These are phyloP conservation scores for Theretra japonica DNA, from an alignment of 2,888 invertebrate species.

Conservation along the genomic window DNA sequence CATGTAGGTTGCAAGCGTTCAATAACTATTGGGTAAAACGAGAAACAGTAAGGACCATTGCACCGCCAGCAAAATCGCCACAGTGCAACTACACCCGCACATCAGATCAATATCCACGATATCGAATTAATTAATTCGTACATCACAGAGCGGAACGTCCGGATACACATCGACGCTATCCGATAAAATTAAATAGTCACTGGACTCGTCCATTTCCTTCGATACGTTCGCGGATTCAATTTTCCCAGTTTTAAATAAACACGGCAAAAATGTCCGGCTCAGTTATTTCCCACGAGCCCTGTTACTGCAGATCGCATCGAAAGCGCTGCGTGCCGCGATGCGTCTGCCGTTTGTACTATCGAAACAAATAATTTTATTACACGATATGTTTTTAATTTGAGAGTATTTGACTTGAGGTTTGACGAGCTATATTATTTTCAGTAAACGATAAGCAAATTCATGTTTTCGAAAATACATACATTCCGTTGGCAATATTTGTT, in stretches of 20 bases:
- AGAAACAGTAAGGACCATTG: no score
- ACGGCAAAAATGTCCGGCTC: conserved; percentile 41
- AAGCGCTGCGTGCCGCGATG: conserved; percentile 43
- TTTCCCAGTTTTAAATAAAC: conserved; percentile 43
- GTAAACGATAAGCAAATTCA: not conserved
- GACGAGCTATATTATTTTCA: not conserved
- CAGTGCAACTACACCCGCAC: not conserved
- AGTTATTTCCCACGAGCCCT: conserved; percentile 52
- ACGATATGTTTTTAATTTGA: conserved; percentile 1
- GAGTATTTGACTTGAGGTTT: not conserved
- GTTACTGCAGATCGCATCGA: conserved; percentile 55
- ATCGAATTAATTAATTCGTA: not conserved
- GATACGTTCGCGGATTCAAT: conserved; percentile 40
- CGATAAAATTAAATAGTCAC: conserved; percentile 8
- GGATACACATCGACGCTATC: not conserved
- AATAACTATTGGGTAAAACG: no score
- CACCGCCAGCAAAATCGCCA: not conserved
- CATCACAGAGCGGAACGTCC: not conserved
- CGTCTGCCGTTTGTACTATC: not conserved
- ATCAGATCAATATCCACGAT: not conserved
- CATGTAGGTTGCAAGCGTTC: no score
- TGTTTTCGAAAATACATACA: not conserved
- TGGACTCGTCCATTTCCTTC: conserved; percentile 22
- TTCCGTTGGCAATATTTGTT: no score
- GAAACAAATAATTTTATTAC: conserved; percentile 30